phyloP scores from a whole-genome alignment of 2,888 invertebrate species.

The Oligia fasciuncula region DNA sequence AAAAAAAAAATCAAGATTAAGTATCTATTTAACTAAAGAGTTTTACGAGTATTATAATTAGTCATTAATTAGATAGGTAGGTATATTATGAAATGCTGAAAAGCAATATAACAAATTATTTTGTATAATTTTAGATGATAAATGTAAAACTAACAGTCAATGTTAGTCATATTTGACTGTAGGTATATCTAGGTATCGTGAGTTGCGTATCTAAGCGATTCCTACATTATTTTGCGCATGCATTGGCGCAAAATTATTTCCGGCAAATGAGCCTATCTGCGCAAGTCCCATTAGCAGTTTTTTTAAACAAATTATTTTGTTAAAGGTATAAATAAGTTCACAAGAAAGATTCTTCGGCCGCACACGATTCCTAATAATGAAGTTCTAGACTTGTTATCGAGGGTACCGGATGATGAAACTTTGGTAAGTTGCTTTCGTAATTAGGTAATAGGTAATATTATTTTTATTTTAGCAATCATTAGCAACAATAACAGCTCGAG shows the following conservation, averaged over 20 bases:
- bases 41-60: no score
- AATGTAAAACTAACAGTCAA: not conserved
- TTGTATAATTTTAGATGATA: not conserved
- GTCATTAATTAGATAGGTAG: no score
- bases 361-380: conserved; percentile 99
- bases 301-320: conserved; percentile 34
- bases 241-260: not conserved
- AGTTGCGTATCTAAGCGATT: not conserved
- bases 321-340: conserved; percentile 96
- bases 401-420: conserved; percentile 98
- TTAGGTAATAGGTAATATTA: no score
- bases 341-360: conserved; percentile 97
- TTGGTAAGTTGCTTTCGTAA: conserved; percentile 91
- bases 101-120: not conserved
- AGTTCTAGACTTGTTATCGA: conserved; percentile 97
- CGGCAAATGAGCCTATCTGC: not conserved
- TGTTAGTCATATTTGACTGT: not conserved
- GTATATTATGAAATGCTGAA: not conserved
- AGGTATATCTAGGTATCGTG: not conserved
- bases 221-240: not conserved
- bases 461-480: not conserved
- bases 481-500: not conserved
- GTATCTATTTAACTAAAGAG: no score
- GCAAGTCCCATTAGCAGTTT: not conserved
- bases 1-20: no score